These are phyloP conservation scores for Rotaria magnacalcarata DNA, from an alignment of 2,888 invertebrate species.

Conservation along the genomic window DNA sequence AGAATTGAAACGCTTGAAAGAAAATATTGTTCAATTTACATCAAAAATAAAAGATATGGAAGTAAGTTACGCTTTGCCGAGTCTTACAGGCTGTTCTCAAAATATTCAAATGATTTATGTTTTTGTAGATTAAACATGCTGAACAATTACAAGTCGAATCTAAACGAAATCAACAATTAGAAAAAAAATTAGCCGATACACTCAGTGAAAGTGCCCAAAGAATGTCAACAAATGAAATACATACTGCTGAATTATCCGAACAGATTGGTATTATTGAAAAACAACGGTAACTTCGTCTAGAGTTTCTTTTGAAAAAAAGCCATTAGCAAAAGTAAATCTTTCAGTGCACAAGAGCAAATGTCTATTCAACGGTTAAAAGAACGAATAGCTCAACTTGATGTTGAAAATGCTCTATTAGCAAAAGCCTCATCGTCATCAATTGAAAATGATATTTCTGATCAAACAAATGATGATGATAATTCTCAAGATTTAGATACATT, in stretches of 20 bases:
- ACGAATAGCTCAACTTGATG: neutral
- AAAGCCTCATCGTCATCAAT: conserved; percentile 3
- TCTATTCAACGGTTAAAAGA: conserved; percentile 19
- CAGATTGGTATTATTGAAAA: conserved; percentile 24
- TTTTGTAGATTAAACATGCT: neutral
- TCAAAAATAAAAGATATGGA: neutral
- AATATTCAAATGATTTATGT: no score
- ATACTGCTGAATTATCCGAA: conserved; percentile 31
- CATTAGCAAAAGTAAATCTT: neutral
- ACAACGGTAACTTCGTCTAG: neutral
- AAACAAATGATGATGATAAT: neutral
- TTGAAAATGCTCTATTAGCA: conserved; percentile 4
- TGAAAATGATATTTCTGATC: neutral
- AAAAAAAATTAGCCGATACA: neutral
- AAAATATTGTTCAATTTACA: neutral
- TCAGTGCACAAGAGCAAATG: conserved; percentile 20
- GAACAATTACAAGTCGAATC: neutral
- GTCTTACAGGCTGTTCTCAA: no score
- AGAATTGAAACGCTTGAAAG: conserved; percentile 6
- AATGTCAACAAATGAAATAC: neutral
- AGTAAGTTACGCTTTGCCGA: neutral
- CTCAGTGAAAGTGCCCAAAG: neutral
- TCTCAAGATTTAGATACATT: conserved; percentile 10
- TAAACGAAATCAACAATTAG: conserved; percentile 14
- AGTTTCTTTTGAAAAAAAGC: neutral